Base-by-base conservation (phyloP, 2,888 invertebrate species). In the Andrena fulva region DNA sequence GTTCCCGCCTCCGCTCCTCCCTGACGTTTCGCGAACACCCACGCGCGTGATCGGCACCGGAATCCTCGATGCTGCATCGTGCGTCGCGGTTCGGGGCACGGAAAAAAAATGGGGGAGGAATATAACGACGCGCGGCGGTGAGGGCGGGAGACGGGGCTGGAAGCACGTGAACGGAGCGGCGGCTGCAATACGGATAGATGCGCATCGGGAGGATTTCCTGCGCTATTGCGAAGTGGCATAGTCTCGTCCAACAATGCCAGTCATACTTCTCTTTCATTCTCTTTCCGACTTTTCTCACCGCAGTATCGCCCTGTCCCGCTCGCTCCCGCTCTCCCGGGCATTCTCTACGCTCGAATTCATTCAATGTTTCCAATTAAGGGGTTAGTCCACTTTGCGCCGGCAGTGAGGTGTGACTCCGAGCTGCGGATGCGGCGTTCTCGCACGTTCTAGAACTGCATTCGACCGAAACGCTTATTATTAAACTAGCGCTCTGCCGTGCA, bases 341-440 rank as follows among this genome's bases (percentile, higher is more conserved):
- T 71, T 67, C 69, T 84, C 80, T 66, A 74, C 82, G 80, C 79
- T 87, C 87, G 85, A 88, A 88, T 88, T 85, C 88, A 85, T 85
- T 87, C 88, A 82, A 88, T 85, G 87, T 87, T 87, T 84, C 87
- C 88, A 88, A 88, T 88, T 88, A 88, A 88, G 88, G 86, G 88
- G 88, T 88, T 88, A 85, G 88, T 80, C 87, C 87, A 88, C 87
- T 88, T 88, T 88, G 77, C 84, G 88, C 62, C 82, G 82, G 87
- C 88, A 88, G 87, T 87, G 88, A 88, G 84, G 87, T 88, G 87
- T 88, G 88, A 88, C 88, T 88, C 77, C 52, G 82, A 60, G 56
- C 77, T 68, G 85, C 84, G 87, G 87, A 87, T 86, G 87, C 81
- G 78, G 78, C 77, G 72, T 77, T 85, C 87, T 87, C 88, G 88